Evolutionary conservation across 2,888 invertebrate genomes (phyloP), one percentile per base, ranked within the genome.

Genomic region (Drosophila lutescens): DNA sequence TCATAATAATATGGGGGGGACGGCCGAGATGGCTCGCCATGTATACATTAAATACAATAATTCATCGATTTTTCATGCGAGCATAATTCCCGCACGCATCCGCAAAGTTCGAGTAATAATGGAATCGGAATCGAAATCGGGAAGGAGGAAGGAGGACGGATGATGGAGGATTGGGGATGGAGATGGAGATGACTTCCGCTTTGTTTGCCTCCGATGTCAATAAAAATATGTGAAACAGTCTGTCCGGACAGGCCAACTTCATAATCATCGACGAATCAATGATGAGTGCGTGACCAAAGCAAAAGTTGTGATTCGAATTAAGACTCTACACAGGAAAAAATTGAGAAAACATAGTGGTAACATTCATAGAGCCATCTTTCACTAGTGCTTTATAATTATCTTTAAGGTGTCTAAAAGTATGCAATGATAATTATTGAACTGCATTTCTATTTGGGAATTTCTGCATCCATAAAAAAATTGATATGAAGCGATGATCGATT

Each of bases 41-140:
- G 72, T 63, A 77, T 77, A 60, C 65, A 83, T 79, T 82, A 82
- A 85, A 79, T 66, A 79, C 79, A 86, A 75, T 86, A 82, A 82
- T 79, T 79, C 86, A 82, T 86, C 79, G 82, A 82, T 82, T 82
- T 82, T 83, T 58, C 69, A 75, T 75, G 77, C 51, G 51, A 61
- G 60, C 62, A 30, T 62, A 58, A 49, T 23, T 58, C 65, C 38
- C 50, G 20, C 46, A 53, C 56, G 40, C 50, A 62, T 44, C 51
- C 47, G 60, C 49, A 51, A 47, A 50, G 34, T 34, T 34, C 34
- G 34, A 34, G 43, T 26, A 7, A 56, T 66, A 51, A 66, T 57
- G 54, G 58, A 32, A 54, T 12, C 55, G 54, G 58, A 32, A 54
- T 12, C 54, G 58, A 53, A 20, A 51, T 17, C 44, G 15, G 34